phyloP scores from a whole-genome alignment of 2,797 vertebrate species.

The Pyrocephalus nanus region DNA sequence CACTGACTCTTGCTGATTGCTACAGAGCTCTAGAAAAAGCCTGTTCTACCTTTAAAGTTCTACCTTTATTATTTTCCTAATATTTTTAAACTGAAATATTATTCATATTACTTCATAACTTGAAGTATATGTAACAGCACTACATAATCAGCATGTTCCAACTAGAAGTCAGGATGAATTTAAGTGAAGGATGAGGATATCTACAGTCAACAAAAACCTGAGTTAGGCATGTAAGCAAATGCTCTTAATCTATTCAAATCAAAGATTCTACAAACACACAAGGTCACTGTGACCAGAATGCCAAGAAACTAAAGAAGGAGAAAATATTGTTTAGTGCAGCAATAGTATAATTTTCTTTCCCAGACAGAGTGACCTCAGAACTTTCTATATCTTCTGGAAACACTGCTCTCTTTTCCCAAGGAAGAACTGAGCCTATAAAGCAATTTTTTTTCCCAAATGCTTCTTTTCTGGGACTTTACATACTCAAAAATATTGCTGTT shows the following conservation, averaged over 20 bases:
- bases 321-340: not conserved
- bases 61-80: not conserved
- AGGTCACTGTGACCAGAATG: not conserved
- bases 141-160: not conserved
- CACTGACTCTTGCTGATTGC: not conserved
- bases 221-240: not conserved
- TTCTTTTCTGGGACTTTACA: not conserved
- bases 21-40: not conserved
- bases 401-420: not conserved
- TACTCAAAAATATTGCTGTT: not conserved
- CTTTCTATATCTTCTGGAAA: not conserved
- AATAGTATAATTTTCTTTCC: not conserved
- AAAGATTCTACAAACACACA: constrained; percentile 9
- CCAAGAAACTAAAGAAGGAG: not conserved
- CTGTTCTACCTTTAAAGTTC: not conserved
- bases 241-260: not conserved
- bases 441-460: not conserved
- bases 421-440: not conserved
- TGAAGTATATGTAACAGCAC: not conserved
- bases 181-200: not conserved
- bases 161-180: not conserved
- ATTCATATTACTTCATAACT: not conserved
- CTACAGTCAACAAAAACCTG: not conserved
- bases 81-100: not conserved
- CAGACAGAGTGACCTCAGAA: not conserved